A percentile compares a stretch with the other conserved stretches of the same genome.
phyloP scores from a whole-genome alignment of 2,888 invertebrate species.

The Pachydiplax longipennis region DNA sequence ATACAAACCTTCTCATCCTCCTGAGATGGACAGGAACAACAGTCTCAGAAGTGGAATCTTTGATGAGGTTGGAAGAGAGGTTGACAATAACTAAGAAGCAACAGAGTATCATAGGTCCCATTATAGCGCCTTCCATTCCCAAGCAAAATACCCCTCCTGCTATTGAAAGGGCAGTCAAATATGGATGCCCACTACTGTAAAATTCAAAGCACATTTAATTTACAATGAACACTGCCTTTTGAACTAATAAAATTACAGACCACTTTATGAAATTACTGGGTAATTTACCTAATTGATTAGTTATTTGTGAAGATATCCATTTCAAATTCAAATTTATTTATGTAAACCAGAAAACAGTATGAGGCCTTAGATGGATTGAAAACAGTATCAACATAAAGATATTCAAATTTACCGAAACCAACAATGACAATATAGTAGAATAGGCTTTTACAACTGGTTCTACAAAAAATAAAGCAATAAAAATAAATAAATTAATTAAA shows the following conservation, averaged over 20 bases:
- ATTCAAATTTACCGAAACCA: too few species aligned
- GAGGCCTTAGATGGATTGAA: too few species aligned
- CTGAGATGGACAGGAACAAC: constrained; percentile 8
- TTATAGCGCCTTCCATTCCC: constrained; percentile 95
- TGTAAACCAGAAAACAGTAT: too few species aligned
- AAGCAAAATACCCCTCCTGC: constrained; percentile 98
- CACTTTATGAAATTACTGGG: background rate
- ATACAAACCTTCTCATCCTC: background rate
- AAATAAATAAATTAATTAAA: too few species aligned
- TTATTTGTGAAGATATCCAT: too few species aligned
- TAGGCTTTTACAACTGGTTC: too few species aligned
- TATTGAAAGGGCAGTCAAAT: constrained; percentile 94
- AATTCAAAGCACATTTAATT: constrained; percentile 48
- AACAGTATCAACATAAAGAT: too few species aligned
- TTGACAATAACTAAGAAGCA: constrained; percentile 92
- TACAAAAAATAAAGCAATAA: too few species aligned
- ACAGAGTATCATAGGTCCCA: constrained; percentile 94
- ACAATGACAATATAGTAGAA: too few species aligned
- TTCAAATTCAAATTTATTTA: too few species aligned
- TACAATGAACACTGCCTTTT: background rate
- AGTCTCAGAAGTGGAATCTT: constrained; percentile 71
- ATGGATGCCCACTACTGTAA: constrained; percentile 90
- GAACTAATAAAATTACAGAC: background rate
- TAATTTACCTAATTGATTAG: background rate
- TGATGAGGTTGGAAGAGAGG: constrained; percentile 74